Evolutionary conservation across 37 sponge, comb jelly and placozoan genomes (phyloP).

Genomic region (Theonella swinhoei): DNA sequence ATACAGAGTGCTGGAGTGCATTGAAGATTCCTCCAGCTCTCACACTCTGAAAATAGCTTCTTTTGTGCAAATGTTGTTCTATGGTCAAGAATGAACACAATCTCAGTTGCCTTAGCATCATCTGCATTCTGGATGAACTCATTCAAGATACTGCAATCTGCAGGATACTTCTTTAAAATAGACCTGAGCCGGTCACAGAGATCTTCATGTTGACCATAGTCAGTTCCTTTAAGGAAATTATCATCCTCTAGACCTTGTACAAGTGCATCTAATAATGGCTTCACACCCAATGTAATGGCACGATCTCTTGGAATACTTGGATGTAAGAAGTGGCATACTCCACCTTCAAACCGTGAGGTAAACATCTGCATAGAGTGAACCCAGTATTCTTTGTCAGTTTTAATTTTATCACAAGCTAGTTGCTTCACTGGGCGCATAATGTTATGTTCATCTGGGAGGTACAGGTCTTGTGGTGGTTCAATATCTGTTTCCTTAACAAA

Average conservation of each 20-base stretch:
- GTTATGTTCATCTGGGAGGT: slow-evolving; percentile 40
- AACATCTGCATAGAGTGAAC: neutral
- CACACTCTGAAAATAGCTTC: slow-evolving; percentile 27
- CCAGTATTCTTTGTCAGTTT: slow-evolving; percentile 8
- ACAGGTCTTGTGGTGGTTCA: slow-evolving; percentile 14
- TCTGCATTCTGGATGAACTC: no score
- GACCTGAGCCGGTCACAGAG: slow-evolving; percentile 68
- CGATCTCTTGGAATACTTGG: neutral
- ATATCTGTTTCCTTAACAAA: no score
- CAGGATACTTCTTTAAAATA: slow-evolving; percentile 63
- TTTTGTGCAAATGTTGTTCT: slow-evolving; percentile 17
- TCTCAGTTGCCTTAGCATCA: slow-evolving; percentile 68
- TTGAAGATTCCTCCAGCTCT: slow-evolving; percentile 55
- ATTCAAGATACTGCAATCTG: slow-evolving; percentile 63
- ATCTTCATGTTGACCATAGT: slow-evolving; percentile 82
- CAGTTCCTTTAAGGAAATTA: slow-evolving; percentile 43
- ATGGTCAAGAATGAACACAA: slow-evolving; percentile 68
- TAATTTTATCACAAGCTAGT: slow-evolving; percentile 32
- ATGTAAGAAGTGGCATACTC: slow-evolving; percentile 31
- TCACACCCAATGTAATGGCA: slow-evolving; percentile 42
- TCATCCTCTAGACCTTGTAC: slow-evolving; percentile 39
- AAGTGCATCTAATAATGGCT: slow-evolving; percentile 28
- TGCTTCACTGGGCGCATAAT: slow-evolving; percentile 31
- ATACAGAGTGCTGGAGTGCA: slow-evolving; percentile 60
- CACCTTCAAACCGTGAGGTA: slow-evolving; percentile 7